Evolutionary conservation across 2,888 invertebrate genomes (phyloP).

Genomic region (Nymphalis c-album): DNA sequence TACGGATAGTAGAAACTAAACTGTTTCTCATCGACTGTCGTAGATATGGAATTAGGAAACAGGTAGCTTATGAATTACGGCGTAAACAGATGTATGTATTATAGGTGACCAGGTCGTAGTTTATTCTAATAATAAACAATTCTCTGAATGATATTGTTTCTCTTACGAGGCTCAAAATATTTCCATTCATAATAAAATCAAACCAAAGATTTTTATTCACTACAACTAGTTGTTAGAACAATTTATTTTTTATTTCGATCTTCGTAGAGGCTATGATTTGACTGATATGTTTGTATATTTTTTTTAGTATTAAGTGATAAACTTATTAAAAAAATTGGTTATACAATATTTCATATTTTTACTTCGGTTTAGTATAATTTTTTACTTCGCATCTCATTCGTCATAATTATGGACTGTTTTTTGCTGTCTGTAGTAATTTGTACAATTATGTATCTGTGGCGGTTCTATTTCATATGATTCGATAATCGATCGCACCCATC

Average conservation of each 20-base stretch:
- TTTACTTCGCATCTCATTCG: too few relatives aligned
- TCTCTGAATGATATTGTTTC: too few relatives aligned
- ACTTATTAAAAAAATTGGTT: background rate
- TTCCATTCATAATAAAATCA: background rate
- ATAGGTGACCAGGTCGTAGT: too few relatives aligned
- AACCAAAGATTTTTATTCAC: background rate
- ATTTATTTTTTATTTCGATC: background rate
- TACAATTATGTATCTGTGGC: background rate
- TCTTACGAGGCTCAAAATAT: background rate
- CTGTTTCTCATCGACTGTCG: too few relatives aligned
- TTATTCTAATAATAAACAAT: too few relatives aligned
- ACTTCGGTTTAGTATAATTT: too few relatives aligned
- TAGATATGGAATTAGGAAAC: too few relatives aligned
- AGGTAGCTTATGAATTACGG: too few relatives aligned
- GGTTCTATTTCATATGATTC: background rate
- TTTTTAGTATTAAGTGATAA: background rate
- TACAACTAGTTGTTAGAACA: background rate
- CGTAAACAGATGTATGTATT: too few relatives aligned
- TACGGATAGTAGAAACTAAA: too few relatives aligned
- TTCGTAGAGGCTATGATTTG: constrained; percentile 28
- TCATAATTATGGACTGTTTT: too few relatives aligned
- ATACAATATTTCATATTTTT: background rate
- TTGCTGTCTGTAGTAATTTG: too few relatives aligned
- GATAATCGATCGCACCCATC: background rate
- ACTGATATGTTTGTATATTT: constrained; percentile 16